Percentiles rank a stretch among this genome's conserved stretches.
Conservation (phyloP, 2,113 vertebrate genomes). For the Calcarius ornatus region DNA sequence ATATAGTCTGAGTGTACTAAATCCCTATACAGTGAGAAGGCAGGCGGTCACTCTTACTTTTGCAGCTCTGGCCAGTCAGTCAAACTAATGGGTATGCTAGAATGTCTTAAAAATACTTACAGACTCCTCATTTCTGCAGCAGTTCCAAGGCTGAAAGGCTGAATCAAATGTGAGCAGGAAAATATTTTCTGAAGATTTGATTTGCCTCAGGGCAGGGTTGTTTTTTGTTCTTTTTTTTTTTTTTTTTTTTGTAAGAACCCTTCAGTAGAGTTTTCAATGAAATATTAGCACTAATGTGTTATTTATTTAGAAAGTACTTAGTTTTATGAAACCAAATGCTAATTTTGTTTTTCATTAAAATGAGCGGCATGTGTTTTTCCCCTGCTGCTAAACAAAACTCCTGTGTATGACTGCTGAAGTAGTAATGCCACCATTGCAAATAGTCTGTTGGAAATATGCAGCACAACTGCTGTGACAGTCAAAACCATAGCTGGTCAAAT, state of each 20-base stretch:
- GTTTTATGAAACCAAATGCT: neutral
- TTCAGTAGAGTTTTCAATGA: neutral
- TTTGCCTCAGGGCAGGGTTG: neutral
- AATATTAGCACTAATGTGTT: neutral
- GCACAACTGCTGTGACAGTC: neutral
- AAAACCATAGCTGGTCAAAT: neutral
- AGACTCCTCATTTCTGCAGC: neutral
- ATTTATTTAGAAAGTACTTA: neutral
- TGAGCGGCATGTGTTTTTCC: neutral
- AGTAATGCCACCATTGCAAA: neutral
- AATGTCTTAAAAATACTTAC: neutral
- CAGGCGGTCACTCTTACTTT: rapidly evolving
- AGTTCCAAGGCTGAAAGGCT: neutral
- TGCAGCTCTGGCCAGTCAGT: neutral
- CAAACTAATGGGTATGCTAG: neutral
- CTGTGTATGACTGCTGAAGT: neutral
- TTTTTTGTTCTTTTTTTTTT: neutral
- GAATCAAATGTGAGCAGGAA: neutral
- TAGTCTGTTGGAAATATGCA: neutral
- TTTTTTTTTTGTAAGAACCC: neutral
- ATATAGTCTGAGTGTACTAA: neutral
- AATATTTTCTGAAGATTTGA: neutral
- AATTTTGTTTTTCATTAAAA: constrained; percentile 17
- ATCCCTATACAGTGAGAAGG: neutral
- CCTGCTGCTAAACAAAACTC: neutral